A percentile compares a stretch with the other conserved stretches of the same genome.
Evolutionary conservation across 2,797 vertebrate genomes (phyloP).

Genomic region (Clarias fuscus): DNA sequence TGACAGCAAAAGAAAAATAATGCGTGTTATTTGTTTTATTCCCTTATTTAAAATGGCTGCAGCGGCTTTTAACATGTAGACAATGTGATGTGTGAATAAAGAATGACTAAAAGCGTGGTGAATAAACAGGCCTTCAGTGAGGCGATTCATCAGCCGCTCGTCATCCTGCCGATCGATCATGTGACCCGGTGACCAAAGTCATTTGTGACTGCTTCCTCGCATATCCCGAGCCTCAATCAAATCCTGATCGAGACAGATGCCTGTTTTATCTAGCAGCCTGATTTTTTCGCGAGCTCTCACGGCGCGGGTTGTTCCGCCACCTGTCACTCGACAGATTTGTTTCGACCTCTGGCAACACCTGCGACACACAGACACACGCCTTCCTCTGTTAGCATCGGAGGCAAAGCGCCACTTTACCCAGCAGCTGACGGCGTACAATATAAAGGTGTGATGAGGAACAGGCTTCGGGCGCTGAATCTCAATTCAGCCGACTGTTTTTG

Average conservation of each 20-base stretch:
- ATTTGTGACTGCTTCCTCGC: constrained; percentile 43
- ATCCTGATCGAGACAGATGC: constrained; percentile 38
- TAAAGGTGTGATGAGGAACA: constrained; percentile 6
- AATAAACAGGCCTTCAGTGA: constrained; percentile 16
- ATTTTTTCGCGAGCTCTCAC: background rate
- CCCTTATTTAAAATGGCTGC: background rate
- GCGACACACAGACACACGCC: constrained; percentile 6
- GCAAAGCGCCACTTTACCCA: constrained; percentile 6
- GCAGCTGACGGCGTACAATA: constrained; percentile 6
- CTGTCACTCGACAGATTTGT: constrained; percentile 31
- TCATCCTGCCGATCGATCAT: constrained; percentile 51
- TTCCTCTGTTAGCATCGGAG: background rate
- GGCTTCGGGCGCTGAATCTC: background rate
- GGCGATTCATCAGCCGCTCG: constrained; percentile 37
- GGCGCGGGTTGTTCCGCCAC: background rate
- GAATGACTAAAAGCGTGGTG: background rate
- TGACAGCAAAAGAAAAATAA: background rate
- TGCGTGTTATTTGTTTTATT: background rate
- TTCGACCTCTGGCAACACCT: constrained; percentile 35
- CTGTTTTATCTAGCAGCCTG: constrained; percentile 27
- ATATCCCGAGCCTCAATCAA: constrained; percentile 42
- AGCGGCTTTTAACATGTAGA: background rate
- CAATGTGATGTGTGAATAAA: constrained; percentile 11
- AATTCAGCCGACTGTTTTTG: background rate
- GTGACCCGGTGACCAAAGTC: constrained; percentile 41